phyloP scores from a whole-genome alignment of 1,140 invertebrate genomes.

The Bombus confusus region DNA sequence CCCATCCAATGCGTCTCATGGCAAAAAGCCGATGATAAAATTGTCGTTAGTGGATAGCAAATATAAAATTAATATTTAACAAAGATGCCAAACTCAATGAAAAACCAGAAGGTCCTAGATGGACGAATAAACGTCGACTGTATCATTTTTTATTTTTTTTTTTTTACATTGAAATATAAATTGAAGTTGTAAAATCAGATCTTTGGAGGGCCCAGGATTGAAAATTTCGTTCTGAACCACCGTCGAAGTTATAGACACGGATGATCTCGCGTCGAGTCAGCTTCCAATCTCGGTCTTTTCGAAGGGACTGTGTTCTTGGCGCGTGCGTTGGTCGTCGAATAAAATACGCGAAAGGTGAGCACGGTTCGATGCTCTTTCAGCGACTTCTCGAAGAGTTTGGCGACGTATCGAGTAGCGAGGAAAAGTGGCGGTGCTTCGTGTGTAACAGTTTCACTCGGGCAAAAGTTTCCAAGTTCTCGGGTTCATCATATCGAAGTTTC shows the following conservation, averaged over 20 bases:
- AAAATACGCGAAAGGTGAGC: constrained; percentile 37
- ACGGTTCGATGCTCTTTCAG: constrained; percentile 20
- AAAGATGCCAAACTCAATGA: too few relatives aligned
- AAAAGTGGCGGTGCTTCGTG: constrained; percentile 40
- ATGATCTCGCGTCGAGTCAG: constrained; percentile 20
- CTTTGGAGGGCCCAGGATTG: not conserved
- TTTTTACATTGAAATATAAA: too few relatives aligned
- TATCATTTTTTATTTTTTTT: too few relatives aligned
- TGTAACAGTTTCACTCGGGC: constrained; percentile 47
- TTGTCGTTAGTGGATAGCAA: not conserved
- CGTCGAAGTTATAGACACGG: not conserved
- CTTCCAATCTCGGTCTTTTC: not conserved
- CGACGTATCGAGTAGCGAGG: constrained; percentile 52
- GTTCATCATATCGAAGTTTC: constrained; percentile 65
- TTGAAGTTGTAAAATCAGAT: not conserved
- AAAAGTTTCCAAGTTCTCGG: constrained; percentile 45
- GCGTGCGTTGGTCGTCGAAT: not conserved
- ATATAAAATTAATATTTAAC: too few relatives aligned
- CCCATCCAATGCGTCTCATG: too few relatives aligned
- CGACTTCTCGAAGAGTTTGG: constrained; percentile 51
- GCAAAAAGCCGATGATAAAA: not conserved
- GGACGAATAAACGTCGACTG: too few relatives aligned
- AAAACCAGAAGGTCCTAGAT: too few relatives aligned
- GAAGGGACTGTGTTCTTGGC: not conserved
- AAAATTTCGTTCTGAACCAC: not conserved